Evolutionary conservation across 2,888 invertebrate species (phyloP), one percentile per base, ranked within the genome.

Genomic region (Chironomus riparius): DNA sequence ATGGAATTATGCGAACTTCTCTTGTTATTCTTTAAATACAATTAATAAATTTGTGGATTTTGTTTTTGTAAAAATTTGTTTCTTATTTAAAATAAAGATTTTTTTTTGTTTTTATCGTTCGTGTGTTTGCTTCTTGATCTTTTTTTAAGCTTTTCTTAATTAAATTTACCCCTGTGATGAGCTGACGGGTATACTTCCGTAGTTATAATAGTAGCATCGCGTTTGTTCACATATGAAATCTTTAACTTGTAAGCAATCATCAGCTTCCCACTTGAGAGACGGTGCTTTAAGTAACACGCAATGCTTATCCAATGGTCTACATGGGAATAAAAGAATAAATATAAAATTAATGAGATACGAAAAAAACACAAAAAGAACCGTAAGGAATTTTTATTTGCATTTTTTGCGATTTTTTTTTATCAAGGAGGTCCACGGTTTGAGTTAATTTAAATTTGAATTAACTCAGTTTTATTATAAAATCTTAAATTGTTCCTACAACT

Each of bases 191-290:
- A 93, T 93, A 85, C 92, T 92, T 84, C 93, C 93, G 85, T 93
- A 94, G 86, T 93, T 93, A 87, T 93, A 93, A 86, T 93, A 93
- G 85, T 93, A 93, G 87, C 93, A 94, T 82, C 93, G 89, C 78
- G 93, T 93, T 86, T 93, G 93, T 86, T 94, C 93, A 86, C 93
- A 94, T 82, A 94, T 93, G 85, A 93, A 93, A 85, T 93, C 93
- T 86, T 93, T 93, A 80, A 91, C 88, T 81, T 89, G 88, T 78
- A 90, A 91, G 83, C 93, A 94, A 85, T 93, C 92, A 82, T 92
- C 91, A 15, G 91, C 90, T 85, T 90, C 91, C 93, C 93, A 93
- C 82, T 90, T 89, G 83, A 92, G 89, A 77, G 89, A 88, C 56
- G 92, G 92, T 79, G 91, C 91, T 82, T 89, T 89, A 81, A 93